Base-by-base conservation (phyloP, 2,888 invertebrate genomes). In the Polia nebulosa region DNA sequence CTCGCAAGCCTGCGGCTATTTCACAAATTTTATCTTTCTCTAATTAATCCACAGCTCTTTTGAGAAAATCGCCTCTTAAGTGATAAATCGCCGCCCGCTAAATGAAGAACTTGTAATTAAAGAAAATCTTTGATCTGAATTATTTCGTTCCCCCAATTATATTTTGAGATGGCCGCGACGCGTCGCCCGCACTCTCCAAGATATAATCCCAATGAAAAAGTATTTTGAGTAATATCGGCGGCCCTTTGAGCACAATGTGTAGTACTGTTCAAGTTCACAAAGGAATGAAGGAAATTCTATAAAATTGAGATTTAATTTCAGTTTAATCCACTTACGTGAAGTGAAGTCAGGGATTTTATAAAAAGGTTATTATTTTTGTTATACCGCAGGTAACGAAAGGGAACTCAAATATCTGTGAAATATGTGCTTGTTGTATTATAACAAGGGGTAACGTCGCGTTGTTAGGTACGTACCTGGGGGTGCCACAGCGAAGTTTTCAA, bases 1-100 rank as follows among this genome's bases (percentile, higher is more conserved):
- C 92, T 91, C 92, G 87, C 91, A 86, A 90, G 87, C 91, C 90
- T 88, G 87, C 83, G 89, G 92, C 90, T 90, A 90, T 91, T 92
- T 92, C 90, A 91, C 90, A 92, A 94, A 94, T 95, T 94, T 94
- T 94, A 94, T 95, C 93, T 92, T 88, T 87, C 91, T 89, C 90
- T 92, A 94, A 95, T 94, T 94, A 95, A 94, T 94, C 93, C 91
- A 89, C 86, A 89, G 93, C 90, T 90, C 90, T 92, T 92, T 92
- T 90, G 87, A 89, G 88, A 87, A 87, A 91, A 94, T 92, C 90
- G 90, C 89, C 85, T 91, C 89, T 90, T 91, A 91, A 93, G 90
- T 93, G 91, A 94, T 94, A 92, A 94, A 92, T 94, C 89, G 90
- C 86, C 84, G 79, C 79, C 83, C 88, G 88, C 87, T 89, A 88